These are phyloP conservation scores for Ethmia dodecea DNA, from an alignment of 2,888 invertebrate genomes.

Conservation along the genomic window DNA sequence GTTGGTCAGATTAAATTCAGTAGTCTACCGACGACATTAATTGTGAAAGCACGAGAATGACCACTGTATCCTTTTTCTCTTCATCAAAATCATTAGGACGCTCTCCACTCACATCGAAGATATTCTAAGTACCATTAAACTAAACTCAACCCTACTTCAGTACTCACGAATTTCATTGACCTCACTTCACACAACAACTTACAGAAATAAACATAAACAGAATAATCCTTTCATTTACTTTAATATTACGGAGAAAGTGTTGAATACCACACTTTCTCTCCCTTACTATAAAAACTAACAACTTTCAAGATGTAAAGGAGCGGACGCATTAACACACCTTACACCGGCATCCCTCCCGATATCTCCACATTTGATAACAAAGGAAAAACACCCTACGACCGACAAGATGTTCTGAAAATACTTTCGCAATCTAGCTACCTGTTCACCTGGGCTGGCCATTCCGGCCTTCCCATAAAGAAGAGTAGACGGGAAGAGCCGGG, in stretches of 20 bases:
- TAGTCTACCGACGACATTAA: too few species aligned
- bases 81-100: too few species aligned
- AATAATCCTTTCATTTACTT: neutral
- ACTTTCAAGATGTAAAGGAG: constrained; percentile 34
- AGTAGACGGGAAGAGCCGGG: constrained; percentile 71
- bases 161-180: too few species aligned
- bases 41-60: too few species aligned
- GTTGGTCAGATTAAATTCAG: too few species aligned
- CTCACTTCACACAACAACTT: too few species aligned
- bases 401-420: constrained; percentile 76
- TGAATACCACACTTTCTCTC: too few species aligned
- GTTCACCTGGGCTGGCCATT: constrained; percentile 74
- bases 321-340: constrained; percentile 50
- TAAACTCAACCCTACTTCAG: too few species aligned
- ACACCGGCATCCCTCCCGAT: constrained; percentile 56
- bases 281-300: constrained; percentile 37
- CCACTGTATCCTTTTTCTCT: too few species aligned
- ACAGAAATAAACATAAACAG: too few species aligned
- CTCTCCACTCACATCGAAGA: too few species aligned
- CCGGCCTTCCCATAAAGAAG: constrained; percentile 76
- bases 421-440: constrained; percentile 73
- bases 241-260: neutral
- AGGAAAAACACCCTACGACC: constrained; percentile 71
- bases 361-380: constrained; percentile 70
- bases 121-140: too few species aligned